Evolutionary conservation across 2,797 vertebrate species (phyloP).

Genomic region (Enteromius viviparus): DNA sequence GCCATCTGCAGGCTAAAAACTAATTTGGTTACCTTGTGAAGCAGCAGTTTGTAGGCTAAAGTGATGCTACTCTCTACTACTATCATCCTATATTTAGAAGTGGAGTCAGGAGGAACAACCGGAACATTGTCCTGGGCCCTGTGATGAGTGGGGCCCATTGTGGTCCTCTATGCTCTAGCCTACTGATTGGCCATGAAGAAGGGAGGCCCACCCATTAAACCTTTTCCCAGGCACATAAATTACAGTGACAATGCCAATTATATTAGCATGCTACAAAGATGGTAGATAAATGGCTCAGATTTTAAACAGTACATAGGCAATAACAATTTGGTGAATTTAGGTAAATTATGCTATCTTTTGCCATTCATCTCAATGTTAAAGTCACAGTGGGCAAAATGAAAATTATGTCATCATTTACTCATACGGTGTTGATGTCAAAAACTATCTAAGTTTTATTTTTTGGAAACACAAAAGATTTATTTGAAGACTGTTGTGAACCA

Average conservation of each 20-base stretch:
- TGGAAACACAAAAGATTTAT: background rate
- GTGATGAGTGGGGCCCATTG: background rate
- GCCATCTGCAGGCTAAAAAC: conserved; percentile 42
- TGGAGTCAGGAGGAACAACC: background rate
- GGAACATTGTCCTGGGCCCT: background rate
- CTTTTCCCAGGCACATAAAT: conserved; percentile 8
- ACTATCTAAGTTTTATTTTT: background rate
- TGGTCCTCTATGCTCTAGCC: background rate
- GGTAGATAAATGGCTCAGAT: background rate
- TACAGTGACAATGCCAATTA: background rate
- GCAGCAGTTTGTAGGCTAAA: background rate
- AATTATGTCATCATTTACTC: background rate
- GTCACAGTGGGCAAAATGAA: background rate
- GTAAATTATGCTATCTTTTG: background rate
- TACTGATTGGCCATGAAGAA: background rate
- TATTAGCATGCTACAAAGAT: background rate
- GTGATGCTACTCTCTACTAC: background rate
- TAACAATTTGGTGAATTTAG: background rate
- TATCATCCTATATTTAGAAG: background rate
- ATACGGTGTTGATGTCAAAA: background rate
- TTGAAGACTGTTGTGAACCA: background rate
- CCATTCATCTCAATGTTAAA: background rate
- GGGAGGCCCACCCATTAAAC: background rate
- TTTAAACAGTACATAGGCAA: background rate
- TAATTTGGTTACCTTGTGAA: background rate